Evolutionary conservation across 2,797 vertebrate species (phyloP), one percentile per base, ranked within the genome.

Genomic region (Chaetophractus vellerosus): DNA sequence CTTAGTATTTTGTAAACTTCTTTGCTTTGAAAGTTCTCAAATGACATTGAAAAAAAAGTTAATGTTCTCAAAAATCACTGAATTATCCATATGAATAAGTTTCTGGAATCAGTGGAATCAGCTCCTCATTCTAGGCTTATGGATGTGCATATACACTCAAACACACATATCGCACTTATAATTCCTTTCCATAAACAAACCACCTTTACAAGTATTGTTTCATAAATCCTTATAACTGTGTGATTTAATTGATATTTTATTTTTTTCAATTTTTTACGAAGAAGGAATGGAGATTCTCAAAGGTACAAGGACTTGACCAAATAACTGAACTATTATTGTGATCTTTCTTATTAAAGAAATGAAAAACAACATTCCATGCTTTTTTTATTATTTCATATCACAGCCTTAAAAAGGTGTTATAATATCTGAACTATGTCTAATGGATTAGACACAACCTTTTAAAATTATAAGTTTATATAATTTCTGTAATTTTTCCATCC

Each of bases 1-100:
- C 1, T 74, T 74, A 72, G 5, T 41, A 69, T 5, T 55, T 55
- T 55, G 55, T 21, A 55, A 18, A 50, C 12, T 31, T 76, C 31
- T 84, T 45, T 85, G 24, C 63, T 95, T 87, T 69, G 14, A 71
- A 86, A 6, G 0, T 63, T 95, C 87, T 66, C 33, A 31, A 76
- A 69, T 69, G 5, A 1, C 14, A 93, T 68, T 69, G 59, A 71
- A 28, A 76, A 75, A 15, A 19, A 87, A 21, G n/a, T n/a, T 18
- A 48, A 59, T 82, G 6, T 21, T 69, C 4, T 75, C 9, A 36
- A 1, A 63, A 81, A 50, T 68, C 18, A 59, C 26, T 90, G 28
- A 68, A 45, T 75, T 68, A 28, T 76, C 2, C 15, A 57, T 16
- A 68, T n/a, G 23, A 50, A 12, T 36, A 74, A 28, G 9, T 45